Base-by-base conservation (phyloP, 2,113 vertebrate genomes). In the Dipodomys stephensi region DNA sequence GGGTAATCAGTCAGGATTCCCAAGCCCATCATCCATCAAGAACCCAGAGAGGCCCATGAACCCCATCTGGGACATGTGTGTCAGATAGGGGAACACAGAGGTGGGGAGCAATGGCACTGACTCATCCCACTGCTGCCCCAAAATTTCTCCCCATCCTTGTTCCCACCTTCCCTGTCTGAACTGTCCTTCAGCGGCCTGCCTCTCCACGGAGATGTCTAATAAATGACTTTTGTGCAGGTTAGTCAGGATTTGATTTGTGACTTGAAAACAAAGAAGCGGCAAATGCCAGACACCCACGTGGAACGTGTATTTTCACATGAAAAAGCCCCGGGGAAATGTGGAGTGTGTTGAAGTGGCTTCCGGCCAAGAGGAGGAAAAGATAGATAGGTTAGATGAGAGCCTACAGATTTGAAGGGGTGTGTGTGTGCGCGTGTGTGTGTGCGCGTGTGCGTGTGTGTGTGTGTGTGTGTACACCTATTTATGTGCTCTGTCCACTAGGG, bases 381-480 rank as follows among this genome's bases (percentile, higher is more conserved):
- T 18, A 27, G 10, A 49, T 49, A 49, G 49, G 49, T 39, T 39
- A 39, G 35, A 39, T 49, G 49, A 49, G 49, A 49, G 49, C 12
- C 49, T 49, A 49, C 12, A 49, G 44, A 1, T 6, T 4, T 71
- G 23, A 10, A 32, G 1, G 0, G 3, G 4, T 8, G 4, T 27
- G 27, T 77, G 1, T 1, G 13, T 22, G 23, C 6, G 3, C 2
- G 5, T 16, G 18, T 4, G 19, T 4, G 20, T 49, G 1, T 1
- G 13, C 8, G 8, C 19, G 6, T 25, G 16, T 11, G 2, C 2
- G 3, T 16, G 11, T 22, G 23, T 10, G 3, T 4, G 5, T 16
- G 18, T 4, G 2, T 4, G 3, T 16, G 11, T 4, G 20, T 6
- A 7, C 11, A 2, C 19, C 1, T 3, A 7, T 22, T 4, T 44